Evolutionary conservation across 2,888 invertebrate species (phyloP), one percentile per base, ranked within the genome.

Genomic region (Cheilosia impressa): DNA sequence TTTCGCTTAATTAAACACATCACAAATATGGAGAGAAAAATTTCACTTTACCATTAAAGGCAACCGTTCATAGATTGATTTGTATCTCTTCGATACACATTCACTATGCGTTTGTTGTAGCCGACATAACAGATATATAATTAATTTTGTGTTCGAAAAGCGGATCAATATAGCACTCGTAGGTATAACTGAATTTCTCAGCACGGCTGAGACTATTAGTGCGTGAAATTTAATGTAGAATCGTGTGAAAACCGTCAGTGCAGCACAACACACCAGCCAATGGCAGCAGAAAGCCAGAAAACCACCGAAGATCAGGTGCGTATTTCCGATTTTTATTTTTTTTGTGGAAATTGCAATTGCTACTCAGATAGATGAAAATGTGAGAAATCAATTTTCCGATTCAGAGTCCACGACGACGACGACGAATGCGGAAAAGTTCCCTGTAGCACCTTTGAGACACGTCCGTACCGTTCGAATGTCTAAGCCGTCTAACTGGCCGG

Each of bases 401-500:
- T 53, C 10, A 19, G 27, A 69, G 34, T 53, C 24, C 41, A 52
- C 72, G 57, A 57, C 50, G 17, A 73, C 53, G 53, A 53, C 65
- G 63, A 71, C 65, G 72, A 73, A 73, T 75, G 73, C 80, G 75
- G 75, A 84, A 84, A 80, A 75, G 53, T 65, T 75, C 45, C 34
- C 75, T 71, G n/a, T 80, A 84, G 84, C 84, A 84, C 84, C 84
- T 69, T 69, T 63, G 43, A 71, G 53, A 75, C 57, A 84, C 84
- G 80, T 80, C 84, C 79, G 80, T 75, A 79, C 75, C 75, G 75
- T 69, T 75, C 71, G 75, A 84, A 80, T 65, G 80, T 75, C 65
- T 80, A 76, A 84, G 84, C 69, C 84, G 75, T 84, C 63, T 84
- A 84, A 84, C 84, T 80, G 65, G 75, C 69, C 58, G 24, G 75